These are phyloP conservation scores for Caenorhabditis sp. DNA, from an alignment of 2,888 invertebrate genomes.

Conservation along the genomic window DNA sequence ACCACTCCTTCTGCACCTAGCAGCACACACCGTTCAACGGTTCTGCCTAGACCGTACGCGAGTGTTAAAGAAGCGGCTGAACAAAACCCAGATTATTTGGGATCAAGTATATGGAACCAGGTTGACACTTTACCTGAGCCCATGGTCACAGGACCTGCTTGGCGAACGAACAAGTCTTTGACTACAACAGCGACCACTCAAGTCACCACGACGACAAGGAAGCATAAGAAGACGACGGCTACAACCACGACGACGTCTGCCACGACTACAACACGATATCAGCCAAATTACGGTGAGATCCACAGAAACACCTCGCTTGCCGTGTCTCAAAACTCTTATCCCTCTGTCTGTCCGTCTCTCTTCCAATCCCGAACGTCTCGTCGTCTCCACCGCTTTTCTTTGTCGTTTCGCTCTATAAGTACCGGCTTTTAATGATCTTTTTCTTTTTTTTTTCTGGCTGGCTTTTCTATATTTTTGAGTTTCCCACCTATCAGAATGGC, in stretches of 20 bases:
- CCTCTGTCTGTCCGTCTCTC: conserved; percentile 55
- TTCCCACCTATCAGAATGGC: conserved; percentile 39
- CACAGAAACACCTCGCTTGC: conserved; percentile 37
- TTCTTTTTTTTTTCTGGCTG: conserved; percentile 13
- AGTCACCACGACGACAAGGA: conserved; percentile 46
- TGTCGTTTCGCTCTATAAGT: conserved; percentile 31
- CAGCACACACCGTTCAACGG: conserved; percentile 59
- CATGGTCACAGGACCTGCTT: conserved; percentile 74
- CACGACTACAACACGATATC: conserved; percentile 49
- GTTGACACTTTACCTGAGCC: conserved; percentile 70
- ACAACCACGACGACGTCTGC: conserved; percentile 51
- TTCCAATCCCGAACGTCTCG: conserved; percentile 3
- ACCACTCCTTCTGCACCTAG: conserved; percentile 60
- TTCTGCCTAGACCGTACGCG: conserved; percentile 75
- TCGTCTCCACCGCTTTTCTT: conserved; percentile 40
- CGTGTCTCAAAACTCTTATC: conserved; percentile 34
- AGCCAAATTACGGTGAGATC: conserved; percentile 62
- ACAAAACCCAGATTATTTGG: conserved; percentile 75
- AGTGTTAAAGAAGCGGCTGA: conserved; percentile 72
- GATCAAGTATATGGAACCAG: conserved; percentile 70
- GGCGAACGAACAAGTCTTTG: conserved; percentile 62
- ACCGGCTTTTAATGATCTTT: conserved; percentile 24
- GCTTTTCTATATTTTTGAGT: conserved; percentile 15
- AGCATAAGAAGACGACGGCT: conserved; percentile 60
- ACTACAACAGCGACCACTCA: conserved; percentile 59